A percentile compares a stretch with the other conserved stretches of the same genome.
Conservation (phyloP, 2,888 invertebrate species). For the Synergus itoensis region DNA sequence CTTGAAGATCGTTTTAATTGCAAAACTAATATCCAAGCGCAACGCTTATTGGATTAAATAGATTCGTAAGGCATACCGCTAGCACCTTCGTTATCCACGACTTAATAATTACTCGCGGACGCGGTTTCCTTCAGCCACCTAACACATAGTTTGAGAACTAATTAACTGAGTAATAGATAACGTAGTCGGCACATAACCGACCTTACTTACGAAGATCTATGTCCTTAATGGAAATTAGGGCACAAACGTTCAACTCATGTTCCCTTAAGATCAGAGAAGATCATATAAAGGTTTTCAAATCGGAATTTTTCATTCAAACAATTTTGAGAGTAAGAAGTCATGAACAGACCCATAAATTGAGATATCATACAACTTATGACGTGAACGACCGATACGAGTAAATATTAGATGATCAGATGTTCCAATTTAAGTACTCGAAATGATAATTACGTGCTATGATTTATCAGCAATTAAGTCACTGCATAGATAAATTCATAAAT, state of each 20-base stretch:
- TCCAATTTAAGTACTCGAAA: background rate
- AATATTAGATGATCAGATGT: background rate
- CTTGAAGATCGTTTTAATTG: constrained; percentile 59
- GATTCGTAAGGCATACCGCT: constrained; percentile 57
- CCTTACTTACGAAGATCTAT: background rate
- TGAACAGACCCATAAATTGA: too few relatives aligned
- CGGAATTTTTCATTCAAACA: too few relatives aligned
- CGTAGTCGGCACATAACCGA: constrained; percentile 19
- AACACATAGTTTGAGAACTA: constrained; percentile 55
- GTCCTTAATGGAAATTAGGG: background rate
- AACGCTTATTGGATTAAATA: constrained; percentile 62
- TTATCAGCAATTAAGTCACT: background rate
- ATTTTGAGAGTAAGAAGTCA: too few relatives aligned
- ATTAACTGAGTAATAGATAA: constrained; percentile 59
- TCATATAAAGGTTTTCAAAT: too few relatives aligned
- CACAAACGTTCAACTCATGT: background rate
- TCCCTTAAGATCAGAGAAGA: background rate
- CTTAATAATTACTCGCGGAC: constrained; percentile 56
- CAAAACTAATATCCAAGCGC: constrained; percentile 60
- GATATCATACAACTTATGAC: too few relatives aligned
- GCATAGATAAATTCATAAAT: background rate
- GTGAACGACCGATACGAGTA: too few relatives aligned
- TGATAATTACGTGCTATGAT: background rate
- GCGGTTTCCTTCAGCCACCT: constrained; percentile 33
- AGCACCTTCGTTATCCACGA: constrained; percentile 58